Evolutionary conservation across 23 tunicate genomes (phyloP).

Genomic region (Halocynthia roretzi): DNA sequence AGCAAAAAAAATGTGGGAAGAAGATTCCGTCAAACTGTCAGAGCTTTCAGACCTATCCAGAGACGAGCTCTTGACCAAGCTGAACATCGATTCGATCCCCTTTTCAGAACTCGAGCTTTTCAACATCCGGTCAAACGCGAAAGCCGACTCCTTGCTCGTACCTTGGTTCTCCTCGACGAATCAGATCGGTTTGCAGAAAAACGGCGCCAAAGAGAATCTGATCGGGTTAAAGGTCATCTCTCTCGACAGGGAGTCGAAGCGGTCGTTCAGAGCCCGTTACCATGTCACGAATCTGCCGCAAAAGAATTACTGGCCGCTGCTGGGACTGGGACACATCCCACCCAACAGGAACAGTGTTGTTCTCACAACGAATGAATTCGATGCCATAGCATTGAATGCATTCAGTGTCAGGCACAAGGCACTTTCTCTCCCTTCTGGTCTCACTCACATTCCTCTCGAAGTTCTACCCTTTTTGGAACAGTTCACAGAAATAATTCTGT

Average conservation of each 20-base stretch:
- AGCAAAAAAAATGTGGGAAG: slow-evolving; percentile 4
- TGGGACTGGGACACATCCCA: slow-evolving; percentile 10
- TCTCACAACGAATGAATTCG: slow-evolving; percentile 31
- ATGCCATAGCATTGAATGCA: slow-evolving; percentile 26
- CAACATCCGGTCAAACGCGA: background rate
- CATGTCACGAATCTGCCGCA: background rate
- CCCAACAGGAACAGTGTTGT: slow-evolving; percentile 4
- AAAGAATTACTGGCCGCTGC: slow-evolving; percentile 13
- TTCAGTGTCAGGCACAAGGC: slow-evolving; percentile 14
- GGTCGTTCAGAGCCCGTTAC: background rate
- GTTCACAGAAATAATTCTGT: slow-evolving; percentile 30
- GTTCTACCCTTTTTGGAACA: slow-evolving; percentile 29
- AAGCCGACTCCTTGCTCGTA: background rate
- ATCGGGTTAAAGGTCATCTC: slow-evolving; percentile 4
- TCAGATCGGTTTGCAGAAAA: background rate
- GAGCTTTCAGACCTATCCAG: slow-evolving; percentile 1
- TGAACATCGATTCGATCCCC: slow-evolving; percentile 5
- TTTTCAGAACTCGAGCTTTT: slow-evolving; percentile 1
- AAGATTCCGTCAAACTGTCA: background rate
- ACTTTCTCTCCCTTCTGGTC: slow-evolving; percentile 31
- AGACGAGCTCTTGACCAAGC: slow-evolving; percentile 9
- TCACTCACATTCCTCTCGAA: slow-evolving; percentile 16
- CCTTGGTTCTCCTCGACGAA: slow-evolving; percentile 9
- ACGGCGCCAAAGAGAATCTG: background rate
- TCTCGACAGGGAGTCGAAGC: background rate